Conservation (phyloP, 2,113 vertebrate species). For the Tringa solitaria region DNA sequence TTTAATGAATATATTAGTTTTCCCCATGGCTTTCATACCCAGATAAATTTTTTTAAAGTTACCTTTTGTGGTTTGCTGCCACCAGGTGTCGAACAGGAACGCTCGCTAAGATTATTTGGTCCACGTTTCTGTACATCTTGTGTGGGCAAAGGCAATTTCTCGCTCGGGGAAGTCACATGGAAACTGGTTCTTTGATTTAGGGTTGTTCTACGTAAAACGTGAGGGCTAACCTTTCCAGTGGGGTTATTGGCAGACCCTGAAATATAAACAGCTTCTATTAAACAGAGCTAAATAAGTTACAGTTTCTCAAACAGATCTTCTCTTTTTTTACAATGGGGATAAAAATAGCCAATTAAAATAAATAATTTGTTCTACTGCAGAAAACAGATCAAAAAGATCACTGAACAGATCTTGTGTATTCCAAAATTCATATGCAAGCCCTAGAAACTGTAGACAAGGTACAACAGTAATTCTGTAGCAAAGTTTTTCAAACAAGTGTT, state of each 20-base stretch:
- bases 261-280: not conserved
- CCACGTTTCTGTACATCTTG: not conserved
- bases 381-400: not conserved
- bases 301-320: not conserved
- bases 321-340: not conserved
- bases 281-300: not conserved
- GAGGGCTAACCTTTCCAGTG: slow-evolving; percentile 78
- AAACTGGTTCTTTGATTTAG: slow-evolving; percentile 75
- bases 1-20: not conserved
- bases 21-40: not conserved
- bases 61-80: slow-evolving; percentile 80
- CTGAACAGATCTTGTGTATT: not conserved
- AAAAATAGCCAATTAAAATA: not conserved
- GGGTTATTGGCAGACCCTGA: slow-evolving; percentile 86
- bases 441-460: not conserved
- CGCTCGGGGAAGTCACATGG: slow-evolving; percentile 48
- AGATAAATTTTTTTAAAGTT: not conserved
- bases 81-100: slow-evolving; percentile 65
- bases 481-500: not conserved
- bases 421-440: not conserved
- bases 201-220: slow-evolving; percentile 77
- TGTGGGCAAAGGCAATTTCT: not conserved
- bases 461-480: not conserved
- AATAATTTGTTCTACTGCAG: not conserved
- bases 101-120: slow-evolving; percentile 49